Evolutionary conservation across 1,140 invertebrate genomes (phyloP), one percentile per base, ranked within the genome.

Genomic region (Dendroctonus ponderosae): DNA sequence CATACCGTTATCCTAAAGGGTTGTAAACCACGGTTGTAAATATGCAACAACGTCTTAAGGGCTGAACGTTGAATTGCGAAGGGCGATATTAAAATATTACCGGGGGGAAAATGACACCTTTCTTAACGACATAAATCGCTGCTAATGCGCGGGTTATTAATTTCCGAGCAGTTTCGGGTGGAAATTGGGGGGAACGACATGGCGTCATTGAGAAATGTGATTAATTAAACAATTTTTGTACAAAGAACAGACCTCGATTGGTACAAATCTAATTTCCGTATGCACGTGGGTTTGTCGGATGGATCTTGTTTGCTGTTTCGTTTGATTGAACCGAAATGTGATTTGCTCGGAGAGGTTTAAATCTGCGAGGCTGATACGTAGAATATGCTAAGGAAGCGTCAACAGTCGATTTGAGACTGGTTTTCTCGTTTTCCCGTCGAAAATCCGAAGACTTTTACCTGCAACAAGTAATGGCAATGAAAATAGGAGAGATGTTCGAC

Each of bases 381-480:
- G 58, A 61, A 66, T 60, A 67, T 70, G 58, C 43, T 61, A 61
- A 65, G 60, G 64, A 70, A 61, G 68, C 68, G 68, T 70, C 68
- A 65, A 67, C 63, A 67, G 62, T 64, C 64, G 60, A 70, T 70
- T 70, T 70, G 68, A 65, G 57, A 70, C 68, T 70, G 66, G 68
- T 70, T 70, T 70, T 60, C 64, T 42, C 62, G 56, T 66, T 43
- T 62, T 53, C 46, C 53, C 54, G 14, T 58, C 50, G 68, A 66
- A 62, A 69, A 66, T n/a, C n/a, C n/a, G n/a, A n/a, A n/a, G n/a
- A n/a, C n/a, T n/a, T n/a, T n/a, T n/a, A n/a, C n/a, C n/a, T n/a
- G n/a, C n/a, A n/a, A n/a, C n/a, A n/a, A n/a, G n/a, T n/a, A n/a
- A n/a, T n/a, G n/a, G n/a, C n/a, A n/a, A n/a, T n/a, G n/a, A n/a